phyloP scores from a whole-genome alignment of 2,888 invertebrate species.

The Drosophila helvetica region DNA sequence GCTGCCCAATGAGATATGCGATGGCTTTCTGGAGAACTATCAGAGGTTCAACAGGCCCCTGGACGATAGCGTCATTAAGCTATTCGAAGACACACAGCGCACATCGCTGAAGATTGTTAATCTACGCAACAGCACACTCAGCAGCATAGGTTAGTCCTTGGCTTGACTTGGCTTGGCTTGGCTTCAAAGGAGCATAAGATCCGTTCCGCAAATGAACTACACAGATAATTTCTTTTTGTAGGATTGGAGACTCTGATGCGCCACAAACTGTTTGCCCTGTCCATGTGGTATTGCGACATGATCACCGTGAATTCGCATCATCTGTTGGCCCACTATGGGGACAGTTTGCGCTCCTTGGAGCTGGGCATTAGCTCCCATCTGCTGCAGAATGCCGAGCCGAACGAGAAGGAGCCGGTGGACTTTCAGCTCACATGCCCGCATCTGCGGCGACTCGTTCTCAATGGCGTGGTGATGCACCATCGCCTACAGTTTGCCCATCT shows the following conservation, averaged over 20 bases:
- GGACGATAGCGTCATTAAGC: slow-evolving; percentile 88
- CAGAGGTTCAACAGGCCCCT: slow-evolving; percentile 85
- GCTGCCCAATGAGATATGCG: slow-evolving; percentile 89
- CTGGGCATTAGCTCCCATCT: slow-evolving; percentile 89
- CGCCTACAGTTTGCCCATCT: slow-evolving; percentile 81
- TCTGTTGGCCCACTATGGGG: slow-evolving; percentile 88
- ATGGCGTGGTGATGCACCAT: slow-evolving; percentile 83
- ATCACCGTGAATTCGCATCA: slow-evolving; percentile 88
- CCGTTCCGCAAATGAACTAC: neutral
- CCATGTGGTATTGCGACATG: slow-evolving; percentile 89
- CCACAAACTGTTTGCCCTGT: slow-evolving; percentile 90
- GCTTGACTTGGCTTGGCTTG: too few relatives aligned
- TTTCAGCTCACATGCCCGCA: slow-evolving; percentile 85
- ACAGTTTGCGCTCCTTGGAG: slow-evolving; percentile 88
- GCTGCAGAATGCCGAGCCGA: slow-evolving; percentile 85
- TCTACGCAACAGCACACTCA: slow-evolving; percentile 89
- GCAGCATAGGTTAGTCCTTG: slow-evolving; percentile 86
- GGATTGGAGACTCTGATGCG: slow-evolving; percentile 87
- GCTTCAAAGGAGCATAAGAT: too few relatives aligned
- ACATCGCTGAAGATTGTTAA: slow-evolving; percentile 89
- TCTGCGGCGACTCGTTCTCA: slow-evolving; percentile 82
- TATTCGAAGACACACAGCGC: slow-evolving; percentile 88
- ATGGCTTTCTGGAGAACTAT: slow-evolving; percentile 84
- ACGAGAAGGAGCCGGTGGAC: slow-evolving; percentile 86
- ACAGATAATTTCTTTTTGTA: slow-evolving; percentile 19